These are phyloP conservation scores for Amphilophus citrinellus DNA, from an alignment of 2,113 vertebrate genomes.

Conservation along the genomic window DNA sequence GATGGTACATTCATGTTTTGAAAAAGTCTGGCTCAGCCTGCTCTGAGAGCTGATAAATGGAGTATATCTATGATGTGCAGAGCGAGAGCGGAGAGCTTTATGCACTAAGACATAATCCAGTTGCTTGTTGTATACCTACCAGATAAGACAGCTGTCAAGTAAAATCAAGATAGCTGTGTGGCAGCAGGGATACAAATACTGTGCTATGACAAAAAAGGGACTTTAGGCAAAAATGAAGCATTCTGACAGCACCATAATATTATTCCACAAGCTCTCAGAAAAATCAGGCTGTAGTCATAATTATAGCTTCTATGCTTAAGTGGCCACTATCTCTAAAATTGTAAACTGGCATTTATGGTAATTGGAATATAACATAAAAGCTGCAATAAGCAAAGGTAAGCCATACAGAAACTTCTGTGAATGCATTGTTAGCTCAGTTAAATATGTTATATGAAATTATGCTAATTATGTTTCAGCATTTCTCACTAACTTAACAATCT, in stretches of 20 bases:
- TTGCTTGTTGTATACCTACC: constrained; percentile 1
- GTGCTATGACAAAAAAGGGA: background rate
- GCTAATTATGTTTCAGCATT: background rate
- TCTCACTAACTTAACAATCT: background rate
- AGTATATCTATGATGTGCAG: background rate
- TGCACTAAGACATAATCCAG: constrained; percentile 3
- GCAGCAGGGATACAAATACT: background rate
- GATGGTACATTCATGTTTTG: background rate
- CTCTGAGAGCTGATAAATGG: background rate
- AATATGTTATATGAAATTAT: background rate
- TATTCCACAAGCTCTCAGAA: background rate
- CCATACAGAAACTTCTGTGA: background rate
- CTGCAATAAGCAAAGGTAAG: background rate
- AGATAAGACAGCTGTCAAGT: accelerated
- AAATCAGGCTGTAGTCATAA: background rate
- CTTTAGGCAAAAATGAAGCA: background rate
- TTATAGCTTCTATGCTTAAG: background rate
- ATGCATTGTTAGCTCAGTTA: background rate
- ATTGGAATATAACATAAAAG: background rate
- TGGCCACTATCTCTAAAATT: background rate
- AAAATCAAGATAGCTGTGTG: background rate
- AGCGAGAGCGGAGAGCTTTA: background rate
- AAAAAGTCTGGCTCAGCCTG: background rate
- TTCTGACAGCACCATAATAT: background rate
- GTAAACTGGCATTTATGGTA: background rate